phyloP scores from a whole-genome alignment of 1,140 invertebrate species.

The Temnothorax nylanderi region DNA sequence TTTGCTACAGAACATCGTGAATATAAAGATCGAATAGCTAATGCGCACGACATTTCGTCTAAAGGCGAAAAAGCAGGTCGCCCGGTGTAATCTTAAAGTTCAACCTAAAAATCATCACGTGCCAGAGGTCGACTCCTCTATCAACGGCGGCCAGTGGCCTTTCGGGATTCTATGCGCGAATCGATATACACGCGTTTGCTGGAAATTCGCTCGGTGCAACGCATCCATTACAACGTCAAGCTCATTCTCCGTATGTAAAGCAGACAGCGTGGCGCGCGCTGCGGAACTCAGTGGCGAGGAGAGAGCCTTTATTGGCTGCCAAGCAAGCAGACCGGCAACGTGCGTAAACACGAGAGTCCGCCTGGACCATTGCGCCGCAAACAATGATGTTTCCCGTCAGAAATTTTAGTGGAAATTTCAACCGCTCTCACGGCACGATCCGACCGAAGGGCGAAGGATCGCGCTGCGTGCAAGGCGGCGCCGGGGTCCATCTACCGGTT shows the following conservation, averaged over 20 bases:
- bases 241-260: conserved; percentile 55
- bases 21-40: not conserved
- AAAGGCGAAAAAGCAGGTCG: not conserved
- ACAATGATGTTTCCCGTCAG: conserved; percentile 42
- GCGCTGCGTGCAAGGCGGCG: too few species aligned
- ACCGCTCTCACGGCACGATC: not conserved
- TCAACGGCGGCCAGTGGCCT: not conserved
- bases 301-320: conserved; percentile 44
- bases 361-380: not conserved
- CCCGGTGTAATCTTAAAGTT: not conserved
- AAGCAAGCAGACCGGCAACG: conserved; percentile 6
- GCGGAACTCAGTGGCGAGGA: conserved; percentile 13
- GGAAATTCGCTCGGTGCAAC: conserved; percentile 34
- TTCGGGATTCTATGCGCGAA: conserved; percentile 26
- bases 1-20: too few species aligned
- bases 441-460: not conserved
- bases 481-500: not conserved
- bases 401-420: conserved; percentile 45
- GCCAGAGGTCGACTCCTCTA: not conserved
- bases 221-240: conserved; percentile 59
- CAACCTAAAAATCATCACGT: not conserved
- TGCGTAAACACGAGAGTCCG: conserved; percentile 24
- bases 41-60: not conserved
- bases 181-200: conserved; percentile 43
- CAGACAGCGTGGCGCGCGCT: conserved; percentile 35